Evolutionary conservation across 2,888 invertebrate species (phyloP).

Genomic region (Athalia cordata): DNA sequence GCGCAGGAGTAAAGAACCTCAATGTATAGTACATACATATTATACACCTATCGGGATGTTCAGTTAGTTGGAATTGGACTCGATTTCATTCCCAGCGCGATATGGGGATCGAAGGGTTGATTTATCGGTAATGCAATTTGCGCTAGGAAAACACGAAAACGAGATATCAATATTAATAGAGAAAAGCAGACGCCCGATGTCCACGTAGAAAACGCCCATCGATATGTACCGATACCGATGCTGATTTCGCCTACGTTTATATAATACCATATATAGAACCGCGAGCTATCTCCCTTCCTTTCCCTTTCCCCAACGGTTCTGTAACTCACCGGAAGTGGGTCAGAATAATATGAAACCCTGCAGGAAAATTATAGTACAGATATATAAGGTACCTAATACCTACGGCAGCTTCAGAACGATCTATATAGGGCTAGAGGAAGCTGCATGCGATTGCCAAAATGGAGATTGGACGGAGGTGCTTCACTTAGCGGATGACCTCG

Average conservation of each 20-base stretch:
- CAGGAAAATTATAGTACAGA: background rate
- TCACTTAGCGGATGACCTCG: slow-evolving; percentile 41
- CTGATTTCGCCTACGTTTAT: no score
- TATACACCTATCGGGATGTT: background rate
- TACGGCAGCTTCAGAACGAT: no score
- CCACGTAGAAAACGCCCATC: background rate
- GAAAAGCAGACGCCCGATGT: slow-evolving; percentile 7
- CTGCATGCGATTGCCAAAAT: slow-evolving; percentile 16
- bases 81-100: background rate
- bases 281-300: no score
- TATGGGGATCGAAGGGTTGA: slow-evolving; percentile 15
- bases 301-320: background rate
- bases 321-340: slow-evolving; percentile 30
- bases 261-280: no score
- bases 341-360: slow-evolving; percentile 32
- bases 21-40: no score
- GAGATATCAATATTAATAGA: slow-evolving; percentile 32
- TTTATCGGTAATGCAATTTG: slow-evolving; percentile 10
- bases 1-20: background rate
- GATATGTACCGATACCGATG: background rate
- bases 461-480: slow-evolving; percentile 34
- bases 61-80: slow-evolving; percentile 5
- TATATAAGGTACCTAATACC: no score
- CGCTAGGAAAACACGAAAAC: slow-evolving; percentile 10
- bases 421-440: background rate